Base-by-base conservation (phyloP, 1,140 invertebrate species). In the Manduca sexta region DNA sequence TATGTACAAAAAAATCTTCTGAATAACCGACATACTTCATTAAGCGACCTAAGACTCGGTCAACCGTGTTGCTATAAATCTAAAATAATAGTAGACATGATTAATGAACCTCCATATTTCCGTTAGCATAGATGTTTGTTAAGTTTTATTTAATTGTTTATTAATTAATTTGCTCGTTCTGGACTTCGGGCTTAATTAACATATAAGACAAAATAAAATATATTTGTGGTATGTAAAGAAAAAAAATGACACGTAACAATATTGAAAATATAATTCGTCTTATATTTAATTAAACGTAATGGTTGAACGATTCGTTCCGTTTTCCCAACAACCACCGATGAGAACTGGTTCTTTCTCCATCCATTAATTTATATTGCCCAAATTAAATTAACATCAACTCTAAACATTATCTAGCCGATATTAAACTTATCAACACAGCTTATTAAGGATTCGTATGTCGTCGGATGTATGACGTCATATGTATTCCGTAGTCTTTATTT, bases 241-340 rank as follows among this genome's bases (percentile, higher is more conserved):
- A 56, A 66, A 69, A 60, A 62, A 64, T 72, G 61, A 64, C 54
- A 60, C 49, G 57, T 52, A 46, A 51, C 54, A 47, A 50, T 63
- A 62, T 60, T 50, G 54, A 56, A 39, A 39, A 49, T 53, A 69
- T 71, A 74, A 69, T 68, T 72, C 56, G 62, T 64, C 55, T 49
- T 66, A 61, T 66, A 67, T 70, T n/a, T 72, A 68, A 75, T 75
- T 75, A 69, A 75, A 70, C 63, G 57, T 69, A 66, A 72, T 70
- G 64, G 60, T 63, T 64, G 46, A 71, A 53, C 48, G 55, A 72
- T 71, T 53, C 62, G 59, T 64, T 63, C 53, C 56, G 50, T 57
- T 56, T 56, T 64, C 51, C 41, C 52, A 60, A 56, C 51, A 51
- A 59, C 59, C 57, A 59, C 45, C 48, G 65, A 54, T 56, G 52